These are phyloP conservation scores for Apodemia duryi DNA, from an alignment of 2,888 invertebrate species.

Conservation along the genomic window DNA sequence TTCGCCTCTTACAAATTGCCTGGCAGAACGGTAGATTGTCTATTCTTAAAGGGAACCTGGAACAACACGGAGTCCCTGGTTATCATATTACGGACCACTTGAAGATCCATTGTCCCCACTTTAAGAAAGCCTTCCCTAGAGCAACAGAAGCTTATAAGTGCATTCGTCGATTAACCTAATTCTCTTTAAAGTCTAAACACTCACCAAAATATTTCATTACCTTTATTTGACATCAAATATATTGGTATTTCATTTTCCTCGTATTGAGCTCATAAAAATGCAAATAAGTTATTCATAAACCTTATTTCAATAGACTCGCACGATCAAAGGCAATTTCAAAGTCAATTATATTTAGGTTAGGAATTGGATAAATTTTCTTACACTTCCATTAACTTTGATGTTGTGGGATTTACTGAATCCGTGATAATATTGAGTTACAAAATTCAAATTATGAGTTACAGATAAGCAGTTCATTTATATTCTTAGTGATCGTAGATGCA, in stretches of 20 bases:
- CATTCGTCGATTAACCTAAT: no score
- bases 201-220: constrained; percentile 5
- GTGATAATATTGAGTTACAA: constrained; percentile 10
- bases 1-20: no score
- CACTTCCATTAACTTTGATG: constrained; percentile 15
- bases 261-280: constrained; percentile 13
- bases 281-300: constrained; percentile 15
- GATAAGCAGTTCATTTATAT: constrained; percentile 11
- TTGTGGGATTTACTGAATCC: constrained; percentile 4
- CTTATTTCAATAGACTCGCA: constrained; percentile 15
- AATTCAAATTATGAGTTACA: constrained; percentile 5
- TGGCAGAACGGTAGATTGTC: no score
- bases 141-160: no score
- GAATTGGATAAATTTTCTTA: constrained; percentile 13
- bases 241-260: constrained; percentile 13
- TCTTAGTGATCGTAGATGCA: background rate
- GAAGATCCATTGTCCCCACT: no score
- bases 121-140: no score
- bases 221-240: constrained; percentile 12
- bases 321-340: constrained; percentile 14
- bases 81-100: no score
- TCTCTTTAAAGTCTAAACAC: background rate
- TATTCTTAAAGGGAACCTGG: no score
- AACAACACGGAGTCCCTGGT: no score
- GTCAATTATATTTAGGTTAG: constrained; percentile 15